A percentile compares a stretch with the other conserved stretches of the same genome.
These are phyloP conservation scores for Colistium nudipinnis DNA, from an alignment of 2,113 vertebrate species.

Conservation along the genomic window DNA sequence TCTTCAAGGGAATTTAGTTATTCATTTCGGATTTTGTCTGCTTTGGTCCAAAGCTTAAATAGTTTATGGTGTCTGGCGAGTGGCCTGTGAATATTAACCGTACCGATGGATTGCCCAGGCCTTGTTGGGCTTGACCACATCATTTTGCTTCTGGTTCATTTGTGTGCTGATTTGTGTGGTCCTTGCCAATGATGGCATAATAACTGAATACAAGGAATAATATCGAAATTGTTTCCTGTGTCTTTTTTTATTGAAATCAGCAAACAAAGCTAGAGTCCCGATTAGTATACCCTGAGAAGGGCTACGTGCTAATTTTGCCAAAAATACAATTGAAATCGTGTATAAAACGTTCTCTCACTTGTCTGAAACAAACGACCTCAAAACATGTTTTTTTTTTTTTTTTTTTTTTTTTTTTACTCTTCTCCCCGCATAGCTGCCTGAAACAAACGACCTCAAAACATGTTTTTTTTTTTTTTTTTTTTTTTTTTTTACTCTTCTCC, in stretches of 20 bases:
- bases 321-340: no score
- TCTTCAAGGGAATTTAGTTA: neutral
- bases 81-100: neutral
- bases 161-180: neutral
- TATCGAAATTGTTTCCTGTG: neutral
- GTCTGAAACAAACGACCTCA: no score
- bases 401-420: neutral
- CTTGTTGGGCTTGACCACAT: neutral
- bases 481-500: neutral
- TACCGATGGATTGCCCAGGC: neutral
- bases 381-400: no score
- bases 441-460: no score
- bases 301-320: no score
- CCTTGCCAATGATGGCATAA: neutral
- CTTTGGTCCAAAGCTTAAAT: neutral
- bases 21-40: neutral
- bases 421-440: neutral
- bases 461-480: no score
- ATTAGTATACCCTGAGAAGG: no score
- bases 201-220: conserved; percentile 6
- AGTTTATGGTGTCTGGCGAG: neutral
- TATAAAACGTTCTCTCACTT: no score
- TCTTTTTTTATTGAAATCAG: neutral
- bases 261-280: conserved; percentile 26
- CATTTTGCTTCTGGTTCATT: neutral